These are phyloP conservation scores for Rhynchonycteris naso DNA, from an alignment of 2,797 vertebrate species.

Conservation along the genomic window DNA sequence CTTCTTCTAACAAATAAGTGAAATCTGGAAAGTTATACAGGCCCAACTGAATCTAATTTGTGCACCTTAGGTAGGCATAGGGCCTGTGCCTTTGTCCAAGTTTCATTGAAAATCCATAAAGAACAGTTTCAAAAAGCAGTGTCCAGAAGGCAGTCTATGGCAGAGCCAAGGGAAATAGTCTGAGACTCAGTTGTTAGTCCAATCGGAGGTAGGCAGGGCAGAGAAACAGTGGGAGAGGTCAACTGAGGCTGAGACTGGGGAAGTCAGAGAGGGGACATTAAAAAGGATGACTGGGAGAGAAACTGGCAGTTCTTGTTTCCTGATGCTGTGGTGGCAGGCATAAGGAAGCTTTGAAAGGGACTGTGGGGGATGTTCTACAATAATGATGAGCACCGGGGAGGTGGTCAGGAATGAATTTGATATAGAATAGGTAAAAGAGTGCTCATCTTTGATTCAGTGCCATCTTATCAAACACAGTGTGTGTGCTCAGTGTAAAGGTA, in stretches of 20 bases:
- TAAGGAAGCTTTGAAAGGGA: background rate
- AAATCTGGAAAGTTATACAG: background rate
- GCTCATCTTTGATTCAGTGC: background rate
- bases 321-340: background rate
- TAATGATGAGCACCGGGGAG: background rate
- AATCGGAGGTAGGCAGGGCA: background rate
- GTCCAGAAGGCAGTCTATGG: background rate
- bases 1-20: background rate
- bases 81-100: background rate
- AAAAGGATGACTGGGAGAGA: background rate
- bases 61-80: background rate
- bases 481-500: background rate
- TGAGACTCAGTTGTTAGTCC: background rate
- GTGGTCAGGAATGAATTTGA: background rate
- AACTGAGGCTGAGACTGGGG: background rate
- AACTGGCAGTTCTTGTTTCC: background rate
- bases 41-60: background rate
- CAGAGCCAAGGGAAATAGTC: constrained; percentile 27
- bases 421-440: background rate
- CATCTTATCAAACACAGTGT: background rate
- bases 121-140: background rate
- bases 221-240: background rate
- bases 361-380: no score
- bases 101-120: background rate
- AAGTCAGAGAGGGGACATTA: background rate